Evolutionary conservation across 2,888 invertebrate species (phyloP).

Genomic region (Linnaemya tessellans): DNA sequence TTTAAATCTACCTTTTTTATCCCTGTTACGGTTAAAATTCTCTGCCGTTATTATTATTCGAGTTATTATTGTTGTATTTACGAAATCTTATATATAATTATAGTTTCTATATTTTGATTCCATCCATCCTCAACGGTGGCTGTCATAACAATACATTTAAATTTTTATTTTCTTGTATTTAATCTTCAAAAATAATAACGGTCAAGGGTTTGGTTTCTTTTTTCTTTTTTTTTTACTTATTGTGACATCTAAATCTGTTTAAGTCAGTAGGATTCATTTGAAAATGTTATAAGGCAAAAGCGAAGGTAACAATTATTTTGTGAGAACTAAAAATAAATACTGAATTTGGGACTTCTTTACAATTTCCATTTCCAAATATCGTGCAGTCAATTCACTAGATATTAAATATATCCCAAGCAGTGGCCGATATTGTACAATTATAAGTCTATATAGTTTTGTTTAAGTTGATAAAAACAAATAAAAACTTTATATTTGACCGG

Average conservation of each 20-base stretch:
- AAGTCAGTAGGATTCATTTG: slow-evolving; percentile 5
- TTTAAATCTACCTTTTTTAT: slow-evolving; percentile 52
- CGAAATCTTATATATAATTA: slow-evolving; percentile 61
- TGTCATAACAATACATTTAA: slow-evolving; percentile 68
- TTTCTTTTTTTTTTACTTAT: slow-evolving; percentile 33
- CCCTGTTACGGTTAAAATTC: slow-evolving; percentile 2
- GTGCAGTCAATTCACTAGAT: no score
- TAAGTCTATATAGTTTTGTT: no score
- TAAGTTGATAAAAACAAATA: no score
- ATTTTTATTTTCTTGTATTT: neutral
- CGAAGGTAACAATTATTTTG: neutral
- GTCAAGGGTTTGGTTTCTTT: slow-evolving; percentile 68
- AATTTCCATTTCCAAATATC: no score
- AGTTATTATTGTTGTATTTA: slow-evolving; percentile 54
- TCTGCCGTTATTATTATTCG: slow-evolving; percentile 20
- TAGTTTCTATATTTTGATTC: slow-evolving; percentile 38
- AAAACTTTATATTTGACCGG: no score
- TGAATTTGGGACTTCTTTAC: neutral
- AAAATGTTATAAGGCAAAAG: neutral
- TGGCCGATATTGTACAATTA: no score
- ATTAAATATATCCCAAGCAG: no score
- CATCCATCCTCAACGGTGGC: slow-evolving; percentile 26
- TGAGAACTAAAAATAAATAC: neutral
- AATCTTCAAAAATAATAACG: slow-evolving; percentile 41
- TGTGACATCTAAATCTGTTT: slow-evolving; percentile 56